These are phyloP conservation scores for Drosophila guanche DNA, from an alignment of 1,140 invertebrate genomes.

Conservation along the genomic window DNA sequence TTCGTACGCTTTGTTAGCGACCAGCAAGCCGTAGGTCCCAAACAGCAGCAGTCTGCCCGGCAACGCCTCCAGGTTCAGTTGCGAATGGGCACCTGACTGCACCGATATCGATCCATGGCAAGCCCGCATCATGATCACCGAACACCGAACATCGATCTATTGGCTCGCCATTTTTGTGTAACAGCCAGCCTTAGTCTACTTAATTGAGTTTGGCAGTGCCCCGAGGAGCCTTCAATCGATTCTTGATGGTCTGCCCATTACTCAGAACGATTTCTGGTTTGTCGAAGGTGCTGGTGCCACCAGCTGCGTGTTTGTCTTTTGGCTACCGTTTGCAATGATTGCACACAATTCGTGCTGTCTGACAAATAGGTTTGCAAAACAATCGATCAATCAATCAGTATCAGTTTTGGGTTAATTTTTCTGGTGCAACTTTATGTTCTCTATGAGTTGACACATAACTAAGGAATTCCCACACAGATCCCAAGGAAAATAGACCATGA, in stretches of 20 bases:
- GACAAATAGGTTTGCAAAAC: slow-evolving; percentile 52
- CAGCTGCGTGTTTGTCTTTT: slow-evolving; percentile 37
- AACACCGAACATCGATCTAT: slow-evolving; percentile 34
- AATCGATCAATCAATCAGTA: slow-evolving; percentile 49
- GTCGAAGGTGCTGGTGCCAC: not conserved
- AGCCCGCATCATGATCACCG: slow-evolving; percentile 33
- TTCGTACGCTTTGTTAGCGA: slow-evolving; percentile 58
- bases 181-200: slow-evolving; percentile 27
- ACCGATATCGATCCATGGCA: too few relatives aligned
- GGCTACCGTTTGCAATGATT: slow-evolving; percentile 38
- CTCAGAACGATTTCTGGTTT: slow-evolving; percentile 21
- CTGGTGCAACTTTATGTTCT: slow-evolving; percentile 16
- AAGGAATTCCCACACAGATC: not conserved
- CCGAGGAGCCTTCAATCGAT: slow-evolving; percentile 10
- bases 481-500: too few relatives aligned
- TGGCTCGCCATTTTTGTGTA: slow-evolving; percentile 58
- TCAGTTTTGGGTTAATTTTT: slow-evolving; percentile 14
- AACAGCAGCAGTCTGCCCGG: not conserved
- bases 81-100: slow-evolving; percentile 33
- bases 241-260: slow-evolving; percentile 40
- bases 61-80: slow-evolving; percentile 5
- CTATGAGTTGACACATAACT: slow-evolving; percentile 25
- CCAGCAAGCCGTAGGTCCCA: slow-evolving; percentile 10
- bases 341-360: slow-evolving; percentile 57
- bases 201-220: slow-evolving; percentile 30